A percentile compares a stretch with the other conserved stretches of the same genome.
These are phyloP conservation scores for Hydropotes inermis DNA, from an alignment of 2,113 vertebrate genomes.

Conservation along the genomic window DNA sequence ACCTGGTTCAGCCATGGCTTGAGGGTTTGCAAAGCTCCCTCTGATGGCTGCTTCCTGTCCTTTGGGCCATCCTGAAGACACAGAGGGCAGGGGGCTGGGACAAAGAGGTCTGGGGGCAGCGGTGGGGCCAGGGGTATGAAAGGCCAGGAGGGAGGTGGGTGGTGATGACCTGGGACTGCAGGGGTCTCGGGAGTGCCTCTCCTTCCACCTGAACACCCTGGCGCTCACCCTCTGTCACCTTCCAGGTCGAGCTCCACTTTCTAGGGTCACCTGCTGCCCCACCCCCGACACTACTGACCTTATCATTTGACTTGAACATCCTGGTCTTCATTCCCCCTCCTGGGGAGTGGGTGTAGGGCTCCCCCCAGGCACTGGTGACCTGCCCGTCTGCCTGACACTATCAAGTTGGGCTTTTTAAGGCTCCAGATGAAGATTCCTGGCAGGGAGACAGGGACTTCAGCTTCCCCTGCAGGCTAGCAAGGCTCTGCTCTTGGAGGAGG, in stretches of 20 bases:
- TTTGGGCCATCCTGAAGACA: background rate
- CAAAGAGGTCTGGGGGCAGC: background rate
- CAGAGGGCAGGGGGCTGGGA: background rate
- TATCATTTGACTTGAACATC: background rate
- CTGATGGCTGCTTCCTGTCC: background rate
- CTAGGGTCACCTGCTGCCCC: background rate
- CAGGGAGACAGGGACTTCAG: background rate
- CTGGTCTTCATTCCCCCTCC: background rate
- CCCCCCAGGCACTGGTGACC: background rate
- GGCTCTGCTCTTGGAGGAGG: background rate
- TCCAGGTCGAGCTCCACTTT: background rate
- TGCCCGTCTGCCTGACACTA: fast-evolving
- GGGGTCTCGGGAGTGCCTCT: fast-evolving
- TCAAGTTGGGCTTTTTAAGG: background rate
- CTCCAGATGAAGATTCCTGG: background rate
- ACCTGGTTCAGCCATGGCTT: background rate
- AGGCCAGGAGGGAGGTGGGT: background rate
- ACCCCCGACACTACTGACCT: background rate
- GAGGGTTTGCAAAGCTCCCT: background rate
- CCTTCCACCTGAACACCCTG: background rate
- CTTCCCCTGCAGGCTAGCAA: background rate
- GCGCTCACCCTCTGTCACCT: background rate
- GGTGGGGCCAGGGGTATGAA: background rate
- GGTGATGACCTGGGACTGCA: background rate
- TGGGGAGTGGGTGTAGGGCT: too few relatives aligned